Base-by-base conservation (phyloP, 2,797 vertebrate genomes). In the Enteromius argenteus region DNA sequence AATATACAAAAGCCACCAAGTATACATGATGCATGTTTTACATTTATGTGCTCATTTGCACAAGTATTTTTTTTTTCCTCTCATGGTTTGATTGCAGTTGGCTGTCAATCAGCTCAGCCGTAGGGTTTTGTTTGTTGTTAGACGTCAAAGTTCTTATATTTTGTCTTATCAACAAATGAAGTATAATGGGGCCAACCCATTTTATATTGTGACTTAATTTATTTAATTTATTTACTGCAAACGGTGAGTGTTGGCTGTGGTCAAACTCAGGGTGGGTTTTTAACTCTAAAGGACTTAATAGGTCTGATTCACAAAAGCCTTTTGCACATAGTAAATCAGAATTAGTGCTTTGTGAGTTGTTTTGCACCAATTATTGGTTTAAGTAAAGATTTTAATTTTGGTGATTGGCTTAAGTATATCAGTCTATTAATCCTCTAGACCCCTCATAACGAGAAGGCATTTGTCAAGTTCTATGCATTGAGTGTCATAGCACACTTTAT, bases 361-460 rank as follows among this genome's bases (percentile, higher is more conserved):
- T 84, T 79, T 80, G 80, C 68, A 74, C 74, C 53, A 78, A 72
- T 84, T 49, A 53, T 62, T 66, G 21, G 39, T 72, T 49, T 79
- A 79, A 85, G 46, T 2, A 42, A 42, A 42, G 42, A 21, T 19
- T 53, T 73, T 53, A 51, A 35, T 60, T 35, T 76, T 9, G 58
- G 56, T 46, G 60, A 76, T 37, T 77, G 56, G 53, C 71, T 81
- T 64, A 30, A 64, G 67, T 39, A 80, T 75, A 77, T 49, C 46
- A 66, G 46, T 62, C 51, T 80, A 5, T 42, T 58, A 56, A 72
- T 76, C 35, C 66, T 73, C 69, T 87, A 19, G 80, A 60, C 71
- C 76, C 87, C 86, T 90, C 87, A 89, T 90, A 92, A 90, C 90
- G 83, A 75, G 80, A 93, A 91, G 92, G 92, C 93, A 93, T 94